These are phyloP conservation scores for Sminthurides bifidus DNA, from an alignment of 1,140 invertebrate species.

Conservation along the genomic window DNA sequence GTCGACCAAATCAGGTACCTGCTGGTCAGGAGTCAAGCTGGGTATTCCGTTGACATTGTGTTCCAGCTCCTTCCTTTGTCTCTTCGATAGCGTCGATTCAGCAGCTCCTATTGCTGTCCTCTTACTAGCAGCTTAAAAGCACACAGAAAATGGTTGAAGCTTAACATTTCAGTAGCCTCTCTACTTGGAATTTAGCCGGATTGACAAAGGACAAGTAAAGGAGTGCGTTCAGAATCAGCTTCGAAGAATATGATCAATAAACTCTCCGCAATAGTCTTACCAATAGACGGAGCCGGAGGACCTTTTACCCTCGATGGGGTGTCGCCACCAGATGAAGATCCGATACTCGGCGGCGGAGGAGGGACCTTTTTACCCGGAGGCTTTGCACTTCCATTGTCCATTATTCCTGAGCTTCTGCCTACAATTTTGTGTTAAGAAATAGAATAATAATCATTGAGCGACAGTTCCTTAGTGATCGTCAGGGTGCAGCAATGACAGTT, in stretches of 20 bases:
- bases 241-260: neutral
- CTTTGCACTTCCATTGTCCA: neutral
- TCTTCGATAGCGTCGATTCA: neutral
- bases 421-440: too few relatives aligned
- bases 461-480: too few relatives aligned
- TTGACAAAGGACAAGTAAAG: too few relatives aligned
- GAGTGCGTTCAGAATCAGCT: neutral
- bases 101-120: neutral
- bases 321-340: neutral
- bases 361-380: conserved; percentile 1
- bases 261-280: neutral
- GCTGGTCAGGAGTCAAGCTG: neutral
- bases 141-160: neutral
- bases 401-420: too few relatives aligned
- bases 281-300: conserved; percentile 1
- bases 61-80: neutral
- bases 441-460: too few relatives aligned
- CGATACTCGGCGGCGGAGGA: conserved; percentile 1
- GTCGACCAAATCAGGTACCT: neutral
- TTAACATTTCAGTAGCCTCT: neutral
- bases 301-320: neutral
- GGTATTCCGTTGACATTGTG: conserved; percentile 1
- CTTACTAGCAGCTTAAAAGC: too few relatives aligned
- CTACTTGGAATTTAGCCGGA: neutral
- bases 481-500: too few relatives aligned